Percentiles rank a stretch among this genome's conserved stretches.
phyloP scores from a whole-genome alignment of 2,888 invertebrate genomes.

The Exocentrus adspersus region DNA sequence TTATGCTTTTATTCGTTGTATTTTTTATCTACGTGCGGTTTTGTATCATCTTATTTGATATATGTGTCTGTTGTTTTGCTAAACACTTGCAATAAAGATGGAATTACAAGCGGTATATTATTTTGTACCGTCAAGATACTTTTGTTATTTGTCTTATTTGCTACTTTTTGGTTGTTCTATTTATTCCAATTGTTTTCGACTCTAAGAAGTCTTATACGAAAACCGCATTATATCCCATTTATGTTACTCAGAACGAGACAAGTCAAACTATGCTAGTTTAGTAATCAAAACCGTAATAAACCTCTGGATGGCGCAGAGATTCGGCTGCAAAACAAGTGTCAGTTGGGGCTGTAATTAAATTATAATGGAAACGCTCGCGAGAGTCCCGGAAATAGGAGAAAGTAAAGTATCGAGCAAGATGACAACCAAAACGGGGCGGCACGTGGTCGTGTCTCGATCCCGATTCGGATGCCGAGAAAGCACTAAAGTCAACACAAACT shows the following conservation, averaged over 20 bases:
- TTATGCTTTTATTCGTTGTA: constrained; percentile 30
- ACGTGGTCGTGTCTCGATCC: constrained; percentile 17
- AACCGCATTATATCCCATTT: too few species aligned
- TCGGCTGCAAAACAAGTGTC: constrained; percentile 28
- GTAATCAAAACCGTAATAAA: constrained; percentile 17
- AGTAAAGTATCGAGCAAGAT: constrained; percentile 19
- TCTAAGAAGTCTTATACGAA: too few species aligned
- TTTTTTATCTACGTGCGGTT: constrained; percentile 26
- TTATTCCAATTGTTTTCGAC: background rate
- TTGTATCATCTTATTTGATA: constrained; percentile 34
- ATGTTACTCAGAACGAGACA: too few species aligned
- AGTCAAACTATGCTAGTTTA: constrained; percentile 1
- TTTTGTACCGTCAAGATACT: constrained; percentile 20
- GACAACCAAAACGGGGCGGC: constrained; percentile 13
- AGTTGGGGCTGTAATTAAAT: constrained; percentile 34
- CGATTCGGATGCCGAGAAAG: constrained; percentile 9
- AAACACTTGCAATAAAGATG: constrained; percentile 25
- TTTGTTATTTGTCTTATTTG: background rate
- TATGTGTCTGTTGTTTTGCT: constrained; percentile 21
- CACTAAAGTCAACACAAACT: constrained; percentile 22
- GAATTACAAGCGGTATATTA: constrained; percentile 24
- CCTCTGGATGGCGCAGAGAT: constrained; percentile 12
- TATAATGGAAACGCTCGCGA: constrained; percentile 30
- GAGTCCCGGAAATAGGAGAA: constrained; percentile 23
- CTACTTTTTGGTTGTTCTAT: background rate